A percentile compares a stretch with the other conserved stretches of the same genome.
These are phyloP conservation scores for Dipodomys stephensi DNA, from an alignment of 2,113 vertebrate genomes.

Conservation along the genomic window DNA sequence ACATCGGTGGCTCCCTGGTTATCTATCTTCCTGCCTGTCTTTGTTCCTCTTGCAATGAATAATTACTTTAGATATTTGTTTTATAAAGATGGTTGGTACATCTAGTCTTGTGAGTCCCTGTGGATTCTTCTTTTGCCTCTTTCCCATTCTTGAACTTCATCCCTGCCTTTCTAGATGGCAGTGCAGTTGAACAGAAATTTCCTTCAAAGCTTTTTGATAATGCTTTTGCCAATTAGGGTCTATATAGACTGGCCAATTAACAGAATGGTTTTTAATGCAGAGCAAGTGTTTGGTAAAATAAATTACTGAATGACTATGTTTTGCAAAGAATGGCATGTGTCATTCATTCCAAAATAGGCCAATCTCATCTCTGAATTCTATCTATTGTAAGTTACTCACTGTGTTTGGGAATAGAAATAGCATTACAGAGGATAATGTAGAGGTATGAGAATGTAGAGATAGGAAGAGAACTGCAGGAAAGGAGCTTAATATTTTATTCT, in stretches of 20 bases:
- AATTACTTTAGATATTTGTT: slow-evolving; percentile 59
- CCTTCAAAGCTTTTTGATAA: neutral
- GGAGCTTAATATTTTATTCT: slow-evolving; percentile 9
- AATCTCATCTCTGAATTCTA: slow-evolving; percentile 23
- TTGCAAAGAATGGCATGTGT: neutral
- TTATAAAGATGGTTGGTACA: slow-evolving; percentile 18
- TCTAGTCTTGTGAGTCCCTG: neutral
- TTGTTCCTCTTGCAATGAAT: slow-evolving; percentile 9
- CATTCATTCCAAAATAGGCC: neutral
- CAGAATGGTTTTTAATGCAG: neutral
- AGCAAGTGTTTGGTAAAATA: neutral
- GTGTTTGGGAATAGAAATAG: neutral
- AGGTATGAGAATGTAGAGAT: neutral
- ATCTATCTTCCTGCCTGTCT: slow-evolving; percentile 44
- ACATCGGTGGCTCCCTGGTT: neutral
- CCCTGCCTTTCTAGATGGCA: neutral
- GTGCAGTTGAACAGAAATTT: neutral
- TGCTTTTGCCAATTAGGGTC: neutral
- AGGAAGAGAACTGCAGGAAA: neutral
- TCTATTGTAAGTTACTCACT: neutral
- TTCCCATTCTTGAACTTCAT: slow-evolving; percentile 2
- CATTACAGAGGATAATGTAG: neutral
- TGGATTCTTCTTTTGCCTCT: neutral
- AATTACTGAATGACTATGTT: neutral
- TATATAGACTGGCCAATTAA: neutral